Base-by-base conservation (phyloP, 1,140 invertebrate genomes). In the Calephelis virginiensis region DNA sequence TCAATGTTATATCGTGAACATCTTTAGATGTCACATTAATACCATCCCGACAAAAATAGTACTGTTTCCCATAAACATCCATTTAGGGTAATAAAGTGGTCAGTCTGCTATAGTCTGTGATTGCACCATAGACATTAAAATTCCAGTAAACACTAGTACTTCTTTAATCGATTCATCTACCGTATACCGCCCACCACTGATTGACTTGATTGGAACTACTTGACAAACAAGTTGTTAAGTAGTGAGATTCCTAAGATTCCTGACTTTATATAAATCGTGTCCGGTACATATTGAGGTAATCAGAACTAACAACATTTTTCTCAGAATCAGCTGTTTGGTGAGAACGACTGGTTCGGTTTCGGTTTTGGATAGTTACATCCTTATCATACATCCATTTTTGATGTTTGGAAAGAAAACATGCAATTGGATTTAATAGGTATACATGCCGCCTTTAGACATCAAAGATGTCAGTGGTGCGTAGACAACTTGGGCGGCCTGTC, bases 61-160 rank as follows among this genome's bases (percentile, higher is more conserved):
- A 28, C 5, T 28, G 28, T 28, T 28, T 28, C 28, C 28, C 28
- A 28, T 28, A 28, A 28, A 28, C 5, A 4, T 28, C 1, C 3
- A 28, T 28, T 28, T 28, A 28, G 28, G 28, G 28, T 28, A 14
- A 53, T 28, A 28, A 28, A 56, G 53, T 12, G 17, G 12, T 6
- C 17, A 28, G 50, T 56, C 50, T 56, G 50, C 1, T 11, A 6
- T 17, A 56, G 17, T 56, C 50, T 56, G 9, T 5, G 17, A 56
- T 56, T 56, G 50, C 50, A 56, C 50, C 50, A 56, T 5, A 56
- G 69, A 78, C 76, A 83, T 86, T 83, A 82, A 83, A 76, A 87
- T 87, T 87, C 83, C 82, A 83, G 73, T 74, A 81, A 83, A 76
- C 74, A 74, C 75, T 78, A 72, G 66, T 71, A 81, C 74, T 66